Evolutionary conservation across 2,888 invertebrate genomes (phyloP), one percentile per base, ranked within the genome.

Genomic region (Cataglyphis livida): DNA sequence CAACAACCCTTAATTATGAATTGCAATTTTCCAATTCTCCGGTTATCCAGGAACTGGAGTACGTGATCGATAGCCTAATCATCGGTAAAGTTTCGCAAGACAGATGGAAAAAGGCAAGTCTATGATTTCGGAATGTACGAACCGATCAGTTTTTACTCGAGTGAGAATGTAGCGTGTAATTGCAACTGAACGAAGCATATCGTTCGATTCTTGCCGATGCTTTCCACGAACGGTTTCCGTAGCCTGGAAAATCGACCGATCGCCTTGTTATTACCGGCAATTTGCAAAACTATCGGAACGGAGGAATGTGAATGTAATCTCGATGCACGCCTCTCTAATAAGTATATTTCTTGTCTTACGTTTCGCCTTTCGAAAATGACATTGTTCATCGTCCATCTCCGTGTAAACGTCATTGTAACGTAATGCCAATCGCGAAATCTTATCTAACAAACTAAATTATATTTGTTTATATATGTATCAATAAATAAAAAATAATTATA

Each of bases 91-190:
- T 70, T 15, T 35, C 44, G 57, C 21, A n/a, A 51, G 78, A 32
- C 51, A 51, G 48, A 25, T 25, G 12, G 57, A 35, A 44, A 71
- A 28, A 70, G 21, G 21, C 44, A 25, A 18, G 51, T 66, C 57
- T 71, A 48, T 68, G 64, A 51, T 59, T 73, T 61, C 41, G 25
- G 57, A 59, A 51, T 71, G 71, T 38, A 71, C 44, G 54, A 75
- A 64, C 70, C 61, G 59, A 81, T 84, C 71, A 41, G 87, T 87
- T 82, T 82, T 88, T 85, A 85, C 83, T 70, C 74, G 85, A 85
- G 74, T 81, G 81, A 74, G 73, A 73, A 81, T 82, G 81, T 66
- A 62, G 76, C 79, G 75, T 88, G 51, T 61, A 82, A 88, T 88
- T 74, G 79, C 51, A 25, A n/a, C 64, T 51, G 82, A 84, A 61